Base-by-base conservation (phyloP, 2,113 vertebrate species). In the Australoheros scitulus region DNA sequence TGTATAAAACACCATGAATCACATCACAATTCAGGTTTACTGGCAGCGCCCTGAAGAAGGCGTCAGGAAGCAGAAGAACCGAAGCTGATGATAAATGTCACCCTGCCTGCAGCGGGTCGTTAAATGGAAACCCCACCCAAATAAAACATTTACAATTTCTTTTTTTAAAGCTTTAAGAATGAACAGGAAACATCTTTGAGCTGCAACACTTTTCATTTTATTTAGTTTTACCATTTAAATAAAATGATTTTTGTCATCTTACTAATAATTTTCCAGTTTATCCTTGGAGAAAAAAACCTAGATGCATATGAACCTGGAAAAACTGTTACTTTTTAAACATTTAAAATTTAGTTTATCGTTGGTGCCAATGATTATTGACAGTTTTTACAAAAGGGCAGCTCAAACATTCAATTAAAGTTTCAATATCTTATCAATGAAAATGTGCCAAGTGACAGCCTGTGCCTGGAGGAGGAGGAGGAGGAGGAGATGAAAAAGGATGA, bases 1-100 rank as follows among this genome's bases (percentile, higher is more conserved):
- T 70, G 24, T 70, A 70, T 32, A 32, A 70, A 70, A 70, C 65
- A 29, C 43, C 20, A 70, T 70, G 43, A 70, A 70, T 70, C 65
- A 70, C 65, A 70, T 11, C 18, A 70, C 26, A 70, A 11, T 50
- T 50, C 64, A 70, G 17, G 6, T 52, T 70, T 70, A 50, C 65
- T 52, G 65, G 65, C 65, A 70, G 65, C 17, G 6, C 43, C 1
- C 10, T 0, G 17, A 70, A 26, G 43, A 11, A 29, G 65, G 24
- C 43, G 65, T 70, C 65, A 52, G 24, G 29, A 50, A 52, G 43
- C 3, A 32, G 65, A 9, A 29, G 7, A 57, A 22, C 55, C 6
- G 11, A 70, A 70, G 43, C 65, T 50, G 43, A 29, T 50, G 65
- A 70, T 29, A 70, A 70, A 70, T 50, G 10, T 1, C 17, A 1